Evolutionary conservation across 1,140 invertebrate species (phyloP).

Genomic region (Phthorimaea operculella): DNA sequence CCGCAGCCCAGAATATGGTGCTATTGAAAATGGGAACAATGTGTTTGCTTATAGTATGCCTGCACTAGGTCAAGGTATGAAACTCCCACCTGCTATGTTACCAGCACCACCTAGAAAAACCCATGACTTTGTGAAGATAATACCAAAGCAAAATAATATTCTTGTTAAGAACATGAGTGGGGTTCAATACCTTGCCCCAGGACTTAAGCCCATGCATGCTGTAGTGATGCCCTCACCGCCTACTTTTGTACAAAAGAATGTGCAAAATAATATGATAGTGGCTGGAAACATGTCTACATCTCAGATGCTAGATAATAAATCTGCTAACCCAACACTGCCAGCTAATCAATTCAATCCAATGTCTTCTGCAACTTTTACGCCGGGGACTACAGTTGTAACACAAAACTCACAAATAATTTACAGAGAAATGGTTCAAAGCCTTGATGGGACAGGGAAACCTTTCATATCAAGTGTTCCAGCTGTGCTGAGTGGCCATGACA

Average conservation of each 20-base stretch:
- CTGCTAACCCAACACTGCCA: conserved; percentile 23
- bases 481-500: conserved; percentile 36
- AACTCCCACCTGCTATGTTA: conserved; percentile 27
- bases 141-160: conserved; percentile 54
- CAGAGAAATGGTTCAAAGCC: conserved; percentile 57
- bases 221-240: conserved; percentile 50
- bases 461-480: conserved; percentile 51
- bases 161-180: conserved; percentile 50
- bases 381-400: conserved; percentile 51
- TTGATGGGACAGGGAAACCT: conserved; percentile 53
- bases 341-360: conserved; percentile 41
- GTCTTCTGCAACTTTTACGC: conserved; percentile 35
- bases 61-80: conserved; percentile 26
- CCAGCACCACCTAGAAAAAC: conserved; percentile 28
- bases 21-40: conserved; percentile 35
- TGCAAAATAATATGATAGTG: conserved; percentile 54
- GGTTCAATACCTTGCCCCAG: conserved; percentile 50
- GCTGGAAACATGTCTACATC: conserved; percentile 30
- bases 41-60: conserved; percentile 45
- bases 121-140: conserved; percentile 40
- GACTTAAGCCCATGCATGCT: conserved; percentile 52
- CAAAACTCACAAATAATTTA: conserved; percentile 63
- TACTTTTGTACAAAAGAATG: conserved; percentile 54
- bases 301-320: conserved; percentile 37
- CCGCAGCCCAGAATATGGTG: conserved; percentile 50